phyloP scores from a whole-genome alignment of 2,888 invertebrate species.

The Phanerotoma sp. region DNA sequence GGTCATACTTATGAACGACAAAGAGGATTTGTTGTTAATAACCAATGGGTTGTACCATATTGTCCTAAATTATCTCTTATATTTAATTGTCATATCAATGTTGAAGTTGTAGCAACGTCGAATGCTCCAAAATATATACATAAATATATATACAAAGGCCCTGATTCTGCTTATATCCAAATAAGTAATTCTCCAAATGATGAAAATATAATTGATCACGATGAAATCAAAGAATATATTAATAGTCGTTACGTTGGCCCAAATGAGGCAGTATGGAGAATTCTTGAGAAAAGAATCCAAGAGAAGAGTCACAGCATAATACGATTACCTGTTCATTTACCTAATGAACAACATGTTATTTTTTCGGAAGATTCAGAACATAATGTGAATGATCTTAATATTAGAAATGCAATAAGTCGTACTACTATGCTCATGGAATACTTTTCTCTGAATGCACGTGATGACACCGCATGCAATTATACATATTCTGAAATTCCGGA shows the following conservation, averaged over 20 bases:
- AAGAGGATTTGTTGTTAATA: conserved; percentile 38
- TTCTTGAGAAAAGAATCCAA: conserved; percentile 29
- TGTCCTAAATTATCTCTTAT: conserved; percentile 27
- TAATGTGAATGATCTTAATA: too few relatives aligned
- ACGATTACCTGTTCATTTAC: conserved; percentile 30
- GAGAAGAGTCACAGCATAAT: conserved; percentile 29
- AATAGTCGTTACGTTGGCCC: conserved; percentile 33
- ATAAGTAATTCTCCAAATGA: background rate
- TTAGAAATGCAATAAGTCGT: too few relatives aligned
- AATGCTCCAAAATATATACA: conserved; percentile 41
- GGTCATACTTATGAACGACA: conserved; percentile 29
- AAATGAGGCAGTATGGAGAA: conserved; percentile 32
- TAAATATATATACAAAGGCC: conserved; percentile 42
- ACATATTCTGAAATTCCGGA: too few relatives aligned
- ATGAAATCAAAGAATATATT: conserved; percentile 30
- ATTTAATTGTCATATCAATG: conserved; percentile 44
- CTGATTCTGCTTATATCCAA: conserved; percentile 27
- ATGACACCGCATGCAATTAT: too few relatives aligned
- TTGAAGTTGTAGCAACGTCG: conserved; percentile 39
- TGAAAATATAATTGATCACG: conserved; percentile 20
- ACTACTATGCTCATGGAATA: too few relatives aligned
- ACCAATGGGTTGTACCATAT: conserved; percentile 46
- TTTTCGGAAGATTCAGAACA: conserved; percentile 33
- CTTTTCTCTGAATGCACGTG: too few relatives aligned
- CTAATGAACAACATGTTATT: conserved; percentile 19